Evolutionary conservation across 2,888 invertebrate species (phyloP), one percentile per base, ranked within the genome.

Genomic region (Diabrotica balteata): DNA sequence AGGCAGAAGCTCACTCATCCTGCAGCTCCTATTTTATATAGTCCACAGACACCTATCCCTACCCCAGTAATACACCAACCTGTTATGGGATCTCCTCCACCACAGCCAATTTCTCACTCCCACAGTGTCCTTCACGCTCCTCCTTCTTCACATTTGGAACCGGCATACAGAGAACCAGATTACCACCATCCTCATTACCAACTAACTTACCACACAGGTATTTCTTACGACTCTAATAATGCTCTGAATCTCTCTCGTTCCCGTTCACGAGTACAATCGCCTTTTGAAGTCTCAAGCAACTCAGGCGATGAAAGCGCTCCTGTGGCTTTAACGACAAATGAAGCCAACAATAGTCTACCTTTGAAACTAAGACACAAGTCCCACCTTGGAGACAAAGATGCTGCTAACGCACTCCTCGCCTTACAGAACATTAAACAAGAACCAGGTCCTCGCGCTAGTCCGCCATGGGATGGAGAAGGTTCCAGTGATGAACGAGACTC

Each of bases 291-390:
- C 10, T 92, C 92, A 11, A 92, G 93, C 55, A 90, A 92, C 58
- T 88, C 90, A 7, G 90, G 90, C 2, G 89, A 88, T 79, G 88
- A 88, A 78, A 84, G 86, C 49, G 82, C 85, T 0, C 86, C 83
- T 7, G 77, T 82, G 52, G 81, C 81, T 43, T 75, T 83, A 44
- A 81, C 82, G 46, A 82, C 82, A 2, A 78, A 86, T 73, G 90
- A 90, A 71, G 86, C 89, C 47, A 91, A 93, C 84, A 93, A 93
- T 81, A 90, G 93, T 77, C 87, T 96, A 81, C 96, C 96, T 4
- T 89, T 95, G 77, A 96, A 96, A 82, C 87, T 96, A 73, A 91
- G 96, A 81, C 96, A 96, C 87, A 96, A 96, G 85, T 93, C 93
- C 49, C 93, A 95, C 80, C 87, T 96, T 70, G 94, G 94, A 8